These are phyloP conservation scores for Hedychridium roseum DNA, from an alignment of 2,888 invertebrate genomes.

Conservation along the genomic window DNA sequence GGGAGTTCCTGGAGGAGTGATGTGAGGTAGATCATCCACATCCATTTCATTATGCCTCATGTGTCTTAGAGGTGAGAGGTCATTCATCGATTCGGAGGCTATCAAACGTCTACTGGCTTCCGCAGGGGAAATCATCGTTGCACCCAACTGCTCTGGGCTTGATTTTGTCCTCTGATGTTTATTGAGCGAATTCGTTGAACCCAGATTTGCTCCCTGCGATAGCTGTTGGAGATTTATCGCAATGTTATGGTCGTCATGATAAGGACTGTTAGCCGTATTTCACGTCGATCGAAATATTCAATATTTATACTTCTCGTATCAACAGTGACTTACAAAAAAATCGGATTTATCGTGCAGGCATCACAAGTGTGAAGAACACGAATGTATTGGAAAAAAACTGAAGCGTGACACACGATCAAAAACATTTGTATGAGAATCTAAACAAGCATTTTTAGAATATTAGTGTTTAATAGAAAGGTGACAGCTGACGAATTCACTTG, in stretches of 20 bases:
- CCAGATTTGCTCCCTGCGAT: conserved; percentile 56
- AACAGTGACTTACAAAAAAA: no score
- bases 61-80: conserved; percentile 63
- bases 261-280: conserved; percentile 2
- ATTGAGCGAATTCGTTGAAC: conserved; percentile 51
- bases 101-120: conserved; percentile 66
- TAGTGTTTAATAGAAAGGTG: no score
- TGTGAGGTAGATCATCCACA: conserved; percentile 60
- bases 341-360: no score
- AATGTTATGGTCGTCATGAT: conserved; percentile 8
- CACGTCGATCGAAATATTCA: no score
- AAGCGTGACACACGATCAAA: no score
- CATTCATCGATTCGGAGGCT: conserved; percentile 71
- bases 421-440: no score
- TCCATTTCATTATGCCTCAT: conserved; percentile 53
- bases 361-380: no score
- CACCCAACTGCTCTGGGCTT: conserved; percentile 69
- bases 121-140: conserved; percentile 55
- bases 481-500: no score
- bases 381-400: no score
- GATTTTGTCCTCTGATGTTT: conserved; percentile 74
- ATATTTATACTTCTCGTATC: no score
- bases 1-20: conserved; percentile 85
- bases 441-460: no score
- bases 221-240: conserved; percentile 36